Evolutionary conservation across 2,888 invertebrate species (phyloP), one percentile per base, ranked within the genome.

Genomic region (Metalampra italica): DNA sequence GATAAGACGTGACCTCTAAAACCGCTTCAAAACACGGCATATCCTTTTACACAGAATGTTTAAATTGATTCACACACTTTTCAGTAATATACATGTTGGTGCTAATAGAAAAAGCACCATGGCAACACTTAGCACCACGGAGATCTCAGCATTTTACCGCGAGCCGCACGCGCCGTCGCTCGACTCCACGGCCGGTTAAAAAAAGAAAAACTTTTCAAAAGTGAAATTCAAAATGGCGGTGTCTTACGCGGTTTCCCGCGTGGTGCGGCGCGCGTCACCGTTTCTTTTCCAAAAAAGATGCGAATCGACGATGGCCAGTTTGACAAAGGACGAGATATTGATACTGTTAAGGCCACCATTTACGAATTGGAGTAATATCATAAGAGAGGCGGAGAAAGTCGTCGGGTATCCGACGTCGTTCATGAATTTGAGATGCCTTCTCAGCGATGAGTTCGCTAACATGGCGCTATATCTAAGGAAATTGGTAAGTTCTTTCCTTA

Each of bases 361-460:
- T 46, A 80, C 85, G 0, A 88, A 85, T 60, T 88, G 90, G 90
- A 90, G 88, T 55, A 82, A 83, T 57, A 76, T 82, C 7, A 82
- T 88, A 43, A 69, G 84, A 46, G 90, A 90, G 43, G 90, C 90
- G 30, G 90, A 90, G 78, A 90, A 90, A 79, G 86, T 90, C 0
- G 85, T 90, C 43, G 88, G 90, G 44, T 84, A 92, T 81, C 91
- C 92, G 60, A 91, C 92, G 57, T 91, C 91, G 56, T 91, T 90
- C 65, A 90, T 90, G 89, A 91, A 90, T 72, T 70, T 91, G 61
- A 75, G 91, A 70, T 92, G 92, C 71, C 73, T 91, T 53, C 70
- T 91, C 64, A 91, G 91, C 71, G 92, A 92, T 68, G 92, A 92
- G 71, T 91, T 92, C 61, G 91, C 91, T 40, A 91, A 92, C 71